These are phyloP conservation scores for Thamnophis elegans DNA, from an alignment of 2,797 vertebrate species.

Conservation along the genomic window DNA sequence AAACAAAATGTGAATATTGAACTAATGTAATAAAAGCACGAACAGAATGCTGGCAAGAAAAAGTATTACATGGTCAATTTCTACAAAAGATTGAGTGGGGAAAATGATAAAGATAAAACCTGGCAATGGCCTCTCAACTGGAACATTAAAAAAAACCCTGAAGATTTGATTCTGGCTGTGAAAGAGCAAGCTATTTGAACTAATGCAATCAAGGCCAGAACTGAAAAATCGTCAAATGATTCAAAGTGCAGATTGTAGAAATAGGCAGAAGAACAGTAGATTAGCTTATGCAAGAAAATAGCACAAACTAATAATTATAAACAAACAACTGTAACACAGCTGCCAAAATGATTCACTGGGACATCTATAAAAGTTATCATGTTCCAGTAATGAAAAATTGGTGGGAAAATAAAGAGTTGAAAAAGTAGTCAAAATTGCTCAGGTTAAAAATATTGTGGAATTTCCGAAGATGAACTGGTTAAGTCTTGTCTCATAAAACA, in stretches of 20 bases:
- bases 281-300: background rate
- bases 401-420: background rate
- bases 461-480: background rate
- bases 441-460: background rate
- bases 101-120: background rate
- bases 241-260: background rate
- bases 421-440: background rate
- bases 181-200: background rate
- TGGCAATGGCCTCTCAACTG: background rate
- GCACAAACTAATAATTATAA: background rate
- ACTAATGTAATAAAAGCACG: background rate
- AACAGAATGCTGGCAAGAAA: background rate
- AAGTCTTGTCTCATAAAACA: background rate
- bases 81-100: background rate
- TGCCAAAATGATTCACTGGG: background rate
- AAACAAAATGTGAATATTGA: background rate
- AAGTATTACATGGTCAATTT: background rate
- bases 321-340: background rate
- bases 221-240: background rate
- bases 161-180: background rate
- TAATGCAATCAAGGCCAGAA: background rate
- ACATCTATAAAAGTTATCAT: background rate
- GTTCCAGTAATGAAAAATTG: background rate
- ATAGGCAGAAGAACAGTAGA: background rate
- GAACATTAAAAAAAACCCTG: background rate